Conservation (phyloP, 2,797 vertebrate species). For the Poecilia velifera region DNA sequence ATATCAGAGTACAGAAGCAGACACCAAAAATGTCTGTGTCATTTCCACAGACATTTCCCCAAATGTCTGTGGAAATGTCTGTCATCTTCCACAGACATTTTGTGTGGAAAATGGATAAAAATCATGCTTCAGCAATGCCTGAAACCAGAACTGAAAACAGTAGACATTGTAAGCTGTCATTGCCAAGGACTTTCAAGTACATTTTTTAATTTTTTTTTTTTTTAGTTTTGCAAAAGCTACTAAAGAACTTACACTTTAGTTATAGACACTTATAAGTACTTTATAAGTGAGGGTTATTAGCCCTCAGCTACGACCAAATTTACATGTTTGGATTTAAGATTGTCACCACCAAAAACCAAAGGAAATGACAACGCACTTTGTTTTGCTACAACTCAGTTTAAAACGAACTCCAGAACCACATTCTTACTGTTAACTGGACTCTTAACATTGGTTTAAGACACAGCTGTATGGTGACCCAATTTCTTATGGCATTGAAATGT, state of each 20-base stretch:
- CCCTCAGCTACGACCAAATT: not conserved
- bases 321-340: not conserved
- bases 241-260: not conserved
- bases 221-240: not conserved
- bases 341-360: not conserved
- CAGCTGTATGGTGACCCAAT: not conserved
- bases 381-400: not conserved
- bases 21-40: not conserved
- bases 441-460: not conserved
- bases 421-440: not conserved
- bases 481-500: not conserved
- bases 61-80: too few species aligned
- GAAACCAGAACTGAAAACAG: not conserved
- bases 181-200: not conserved
- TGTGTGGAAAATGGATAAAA: not conserved
- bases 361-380: not conserved
- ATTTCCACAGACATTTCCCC: too few species aligned
- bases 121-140: not conserved
- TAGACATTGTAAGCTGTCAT: not conserved
- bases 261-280: not conserved
- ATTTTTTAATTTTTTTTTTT: too few species aligned
- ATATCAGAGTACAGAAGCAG: not conserved
- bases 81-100: not conserved
- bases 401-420: not conserved
- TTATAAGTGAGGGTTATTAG: not conserved